Conservation (phyloP, 2,113 vertebrate genomes). For the Seriola rivoliana region DNA sequence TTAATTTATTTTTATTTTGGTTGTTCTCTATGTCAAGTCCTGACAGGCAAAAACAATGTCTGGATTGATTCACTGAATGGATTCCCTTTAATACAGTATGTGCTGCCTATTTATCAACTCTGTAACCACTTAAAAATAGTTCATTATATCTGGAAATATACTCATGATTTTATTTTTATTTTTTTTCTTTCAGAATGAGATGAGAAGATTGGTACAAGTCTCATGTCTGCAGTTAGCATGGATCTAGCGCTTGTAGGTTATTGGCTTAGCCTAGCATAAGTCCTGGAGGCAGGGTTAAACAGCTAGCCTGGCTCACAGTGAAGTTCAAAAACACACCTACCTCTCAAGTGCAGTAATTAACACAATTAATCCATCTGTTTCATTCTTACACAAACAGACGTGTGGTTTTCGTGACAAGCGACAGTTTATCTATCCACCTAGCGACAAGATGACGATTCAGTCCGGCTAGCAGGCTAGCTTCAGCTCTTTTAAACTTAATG, state of each 20-base stretch:
- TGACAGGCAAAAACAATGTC: not conserved
- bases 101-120: not conserved
- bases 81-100: not conserved
- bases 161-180: no score
- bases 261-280: not conserved
- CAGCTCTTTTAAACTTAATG: not conserved
- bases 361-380: no score
- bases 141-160: not conserved
- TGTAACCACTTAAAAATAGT: not conserved
- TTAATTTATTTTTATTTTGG: constrained; percentile 8
- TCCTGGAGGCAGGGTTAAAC: not conserved
- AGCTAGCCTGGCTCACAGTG: no score
- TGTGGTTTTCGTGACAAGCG: no score
- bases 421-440: no score
- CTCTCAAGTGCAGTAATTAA: not conserved
- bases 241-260: not conserved
- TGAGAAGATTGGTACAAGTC: not conserved
- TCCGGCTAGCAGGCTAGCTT: no score
- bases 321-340: not conserved
- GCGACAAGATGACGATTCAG: not conserved
- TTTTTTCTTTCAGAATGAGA: not conserved
- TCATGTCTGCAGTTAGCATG: not conserved
- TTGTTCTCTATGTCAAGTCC: constrained; percentile 8
- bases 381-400: no score
- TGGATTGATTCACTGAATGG: not conserved